These are phyloP conservation scores for Drosophila melanosoma DNA, from an alignment of 2,888 invertebrate species.

Conservation along the genomic window DNA sequence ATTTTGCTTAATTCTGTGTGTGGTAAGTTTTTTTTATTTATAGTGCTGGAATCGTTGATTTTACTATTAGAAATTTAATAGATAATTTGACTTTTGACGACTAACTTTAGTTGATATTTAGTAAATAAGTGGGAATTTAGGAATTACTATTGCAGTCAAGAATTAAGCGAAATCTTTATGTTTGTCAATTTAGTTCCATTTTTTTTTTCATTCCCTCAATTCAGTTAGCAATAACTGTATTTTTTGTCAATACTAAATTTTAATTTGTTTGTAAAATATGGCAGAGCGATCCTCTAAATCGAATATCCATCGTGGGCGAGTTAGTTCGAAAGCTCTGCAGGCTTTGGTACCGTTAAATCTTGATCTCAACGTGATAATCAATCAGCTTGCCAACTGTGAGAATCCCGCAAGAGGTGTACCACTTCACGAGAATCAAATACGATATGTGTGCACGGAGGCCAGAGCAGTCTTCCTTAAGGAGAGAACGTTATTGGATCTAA, in stretches of 20 bases:
- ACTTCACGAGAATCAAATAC: conserved; percentile 98
- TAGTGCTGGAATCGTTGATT: neutral
- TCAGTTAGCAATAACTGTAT: conserved; percentile 16
- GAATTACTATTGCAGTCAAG: neutral
- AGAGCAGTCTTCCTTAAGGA: conserved; percentile 99
- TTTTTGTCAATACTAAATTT: conserved; percentile 44
- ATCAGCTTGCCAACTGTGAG: conserved; percentile 18
- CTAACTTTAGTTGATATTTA: neutral
- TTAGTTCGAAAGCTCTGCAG: neutral
- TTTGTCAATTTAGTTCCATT: neutral
- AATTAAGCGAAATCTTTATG: neutral
- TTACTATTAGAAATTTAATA: neutral
- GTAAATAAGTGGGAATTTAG: neutral
- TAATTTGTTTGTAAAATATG: conserved; percentile 26
- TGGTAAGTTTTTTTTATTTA: neutral
- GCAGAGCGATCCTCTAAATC: neutral
- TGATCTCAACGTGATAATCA: conserved; percentile 40
- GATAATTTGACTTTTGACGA: neutral
- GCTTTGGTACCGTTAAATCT: neutral
- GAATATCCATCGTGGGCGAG: neutral
- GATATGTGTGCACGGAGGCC: conserved; percentile 98
- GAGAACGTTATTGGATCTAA: conserved; percentile 97
- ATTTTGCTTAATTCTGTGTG: neutral
- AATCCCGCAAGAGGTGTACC: conserved; percentile 88
- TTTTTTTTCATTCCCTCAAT: neutral